Base-by-base conservation (phyloP, 2,113 vertebrate species). In the Chelonoidis abingdonii region DNA sequence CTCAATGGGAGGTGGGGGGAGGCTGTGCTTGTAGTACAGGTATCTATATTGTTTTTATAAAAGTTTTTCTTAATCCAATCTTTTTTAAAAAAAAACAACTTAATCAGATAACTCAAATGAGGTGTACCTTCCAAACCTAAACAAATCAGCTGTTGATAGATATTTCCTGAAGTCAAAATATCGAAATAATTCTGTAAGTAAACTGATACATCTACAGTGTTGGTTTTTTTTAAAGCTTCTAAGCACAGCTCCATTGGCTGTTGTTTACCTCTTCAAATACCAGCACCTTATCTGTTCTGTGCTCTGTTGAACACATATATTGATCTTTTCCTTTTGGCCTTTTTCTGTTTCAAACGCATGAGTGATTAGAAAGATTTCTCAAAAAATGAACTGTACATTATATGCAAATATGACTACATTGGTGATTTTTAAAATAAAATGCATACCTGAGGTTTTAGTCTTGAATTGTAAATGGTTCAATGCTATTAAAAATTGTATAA, bases 351-450 rank as follows among this genome's bases (percentile, higher is more conserved):
- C 62, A 10, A 93, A 57, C 16, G 41, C 19, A 41, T 21, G 29
- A 79, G 76, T 83, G 38, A 49, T 75, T 53, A 25, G 88, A 87
- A 76, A 88, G 88, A 87, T 92, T 90, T 80, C 49, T 92, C 41
- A 50, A 88, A 72, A 94, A 94, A 44, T 86, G 86, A 86, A 83
- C 56, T 80, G 19, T 72, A 95, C 75, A 4, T 97, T 95, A 12
- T 76, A 84, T 81, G 53, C 52, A 89, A 94, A 91, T 1, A 10
- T 35, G 31, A 52, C 87, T 92, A 11, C 49, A 92, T 95, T 89
- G 50, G 83, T 80, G 8, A 78, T 84, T 91, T 92, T 93, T 83
- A 76, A 91, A 91, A 57, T 59, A 84, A 96, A 94, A 94, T 47
- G 16, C 65, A 86, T 79, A 5, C 62, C 50, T 47, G 29, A 78